Base-by-base conservation (phyloP, 2,888 invertebrate species). In the Chesias legatella region DNA sequence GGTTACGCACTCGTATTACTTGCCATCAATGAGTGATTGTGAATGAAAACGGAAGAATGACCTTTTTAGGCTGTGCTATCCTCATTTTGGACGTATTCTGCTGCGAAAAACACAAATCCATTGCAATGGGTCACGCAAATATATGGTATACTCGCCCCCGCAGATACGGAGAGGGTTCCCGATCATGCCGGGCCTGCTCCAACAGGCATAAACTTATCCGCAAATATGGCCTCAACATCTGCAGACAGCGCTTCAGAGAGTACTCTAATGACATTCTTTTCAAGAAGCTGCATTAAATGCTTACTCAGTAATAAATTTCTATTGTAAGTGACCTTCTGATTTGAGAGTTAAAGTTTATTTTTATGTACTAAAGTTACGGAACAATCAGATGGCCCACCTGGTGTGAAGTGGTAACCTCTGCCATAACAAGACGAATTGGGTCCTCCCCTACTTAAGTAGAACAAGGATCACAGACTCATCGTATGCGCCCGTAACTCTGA, bases 221-320 rank as follows among this genome's bases (percentile, higher is more conserved):
- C 56, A 99, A 99, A 90, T 99, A 99, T 79, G 97, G 97, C 28
- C 90, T 99, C 58, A 97, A 98, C 83, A 94, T 99, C 68, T 99
- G 98, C 92, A 92, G 98, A 74, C 97, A 98, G 82, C 99, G 98
- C 89, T 99, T 99, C 91, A 94, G 98, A 80, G 98, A 99, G 84
- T 99, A 99, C 82, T 97, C 99, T 58, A 92, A 93, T 68, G 98
- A 98, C 75, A 99, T 99, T 90, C 99, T 99, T 67, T 99, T 99
- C 90, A 99, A 98, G 90, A 99, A 91, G 91, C 82, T 91, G 83
- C 91, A 91, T 79, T 91, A 89, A 88, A 67, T 77, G 59, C 46
- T 60, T 62, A 52, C 58, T 58, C 32, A 36, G 33, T 60, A 75
- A 81, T 79, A 79, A 79, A 81, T 64, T 60, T 62, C 62, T 68